These are phyloP conservation scores for Scaptomyza hsui DNA, from an alignment of 1,140 invertebrate species.

Conservation along the genomic window DNA sequence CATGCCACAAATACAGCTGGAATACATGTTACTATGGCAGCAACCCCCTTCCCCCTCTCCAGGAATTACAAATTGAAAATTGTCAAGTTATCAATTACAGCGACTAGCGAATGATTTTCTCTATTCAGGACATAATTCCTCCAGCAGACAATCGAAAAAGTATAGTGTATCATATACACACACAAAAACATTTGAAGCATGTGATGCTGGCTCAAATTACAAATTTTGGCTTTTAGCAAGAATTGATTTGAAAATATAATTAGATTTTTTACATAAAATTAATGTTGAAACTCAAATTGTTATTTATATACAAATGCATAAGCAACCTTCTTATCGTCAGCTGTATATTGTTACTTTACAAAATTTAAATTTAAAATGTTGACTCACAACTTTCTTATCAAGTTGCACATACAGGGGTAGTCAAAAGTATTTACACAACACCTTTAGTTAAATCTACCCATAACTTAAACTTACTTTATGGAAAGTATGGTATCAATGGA, in stretches of 20 bases:
- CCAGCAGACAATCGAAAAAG: background rate
- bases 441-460: too few species aligned
- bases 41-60: background rate
- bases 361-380: too few species aligned
- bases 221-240: constrained; percentile 4
- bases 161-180: constrained; percentile 2
- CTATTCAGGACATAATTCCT: constrained; percentile 5
- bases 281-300: background rate
- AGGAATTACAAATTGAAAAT: constrained; percentile 40
- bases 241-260: constrained; percentile 22
- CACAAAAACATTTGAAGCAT: constrained; percentile 4
- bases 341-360: too few species aligned
- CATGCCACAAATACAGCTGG: constrained; percentile 37
- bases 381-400: too few species aligned
- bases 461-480: too few species aligned
- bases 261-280: background rate
- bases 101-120: constrained; percentile 53
- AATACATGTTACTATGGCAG: constrained; percentile 40
- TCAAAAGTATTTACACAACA: too few species aligned
- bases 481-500: too few species aligned
- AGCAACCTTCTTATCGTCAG: too few species aligned
- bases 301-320: background rate
- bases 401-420: too few species aligned
- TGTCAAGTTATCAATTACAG: constrained; percentile 68
- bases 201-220: constrained; percentile 23